Percentiles rank a stretch among this genome's conserved stretches.
These are phyloP conservation scores for Dendropsophus ebraccatus DNA, from an alignment of 2,113 vertebrate species.

Conservation along the genomic window DNA sequence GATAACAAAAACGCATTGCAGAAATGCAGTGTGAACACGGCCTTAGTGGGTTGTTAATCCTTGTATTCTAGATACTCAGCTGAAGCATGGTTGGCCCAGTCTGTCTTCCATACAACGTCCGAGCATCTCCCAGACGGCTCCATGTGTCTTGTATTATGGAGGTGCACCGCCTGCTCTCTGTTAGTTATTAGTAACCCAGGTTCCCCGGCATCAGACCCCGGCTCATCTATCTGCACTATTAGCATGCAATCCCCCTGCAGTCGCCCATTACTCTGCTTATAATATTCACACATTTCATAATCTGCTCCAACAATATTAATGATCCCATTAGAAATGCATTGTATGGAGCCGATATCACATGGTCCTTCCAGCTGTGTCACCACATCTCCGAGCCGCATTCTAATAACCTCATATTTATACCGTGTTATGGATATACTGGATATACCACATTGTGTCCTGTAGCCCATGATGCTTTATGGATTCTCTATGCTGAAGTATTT, in stretches of 20 bases:
- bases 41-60: too few species aligned
- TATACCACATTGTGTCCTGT: background rate
- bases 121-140: too few species aligned
- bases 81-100: too few species aligned
- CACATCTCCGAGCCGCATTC: constrained; percentile 3
- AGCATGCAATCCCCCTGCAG: constrained; percentile 20
- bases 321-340: constrained; percentile 23
- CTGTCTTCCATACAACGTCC: too few species aligned
- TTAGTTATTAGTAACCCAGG: constrained; percentile 4
- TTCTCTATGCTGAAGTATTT: background rate
- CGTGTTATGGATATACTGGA: background rate
- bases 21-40: too few species aligned
- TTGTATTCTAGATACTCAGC: too few species aligned
- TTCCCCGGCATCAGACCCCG: background rate
- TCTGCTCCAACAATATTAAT: constrained; percentile 27
- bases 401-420: constrained; percentile 6
- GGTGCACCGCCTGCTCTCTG: too few species aligned
- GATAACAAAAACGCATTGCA: too few species aligned
- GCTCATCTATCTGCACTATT: constrained; percentile 11
- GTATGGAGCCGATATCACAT: constrained; percentile 12
- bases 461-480: background rate
- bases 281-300: constrained; percentile 11
- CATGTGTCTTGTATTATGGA: background rate
- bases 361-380: constrained; percentile 32
- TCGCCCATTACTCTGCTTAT: constrained; percentile 21